Conservation (phyloP, 2,113 vertebrate species). For the Crypturellus undulatus region DNA sequence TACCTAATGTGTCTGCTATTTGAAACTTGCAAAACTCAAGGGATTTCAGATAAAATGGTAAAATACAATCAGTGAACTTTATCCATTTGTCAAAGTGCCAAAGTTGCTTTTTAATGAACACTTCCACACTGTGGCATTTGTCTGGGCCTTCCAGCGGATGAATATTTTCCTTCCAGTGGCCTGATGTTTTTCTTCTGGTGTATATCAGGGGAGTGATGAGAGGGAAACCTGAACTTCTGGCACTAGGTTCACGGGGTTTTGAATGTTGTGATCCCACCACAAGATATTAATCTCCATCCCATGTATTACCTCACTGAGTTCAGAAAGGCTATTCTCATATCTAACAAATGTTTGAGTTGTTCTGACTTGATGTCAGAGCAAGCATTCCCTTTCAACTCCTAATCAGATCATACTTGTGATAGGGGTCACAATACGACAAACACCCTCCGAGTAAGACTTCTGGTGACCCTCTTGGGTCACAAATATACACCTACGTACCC, state of each 20-base stretch:
- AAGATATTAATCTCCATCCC: not conserved
- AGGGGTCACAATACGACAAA: not conserved
- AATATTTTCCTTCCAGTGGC: not conserved
- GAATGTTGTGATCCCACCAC: not conserved
- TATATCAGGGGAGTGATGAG: not conserved
- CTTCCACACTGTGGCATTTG: not conserved
- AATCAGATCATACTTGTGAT: not conserved
- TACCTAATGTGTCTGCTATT: conserved; percentile 15
- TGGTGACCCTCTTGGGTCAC: not conserved
- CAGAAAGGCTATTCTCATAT: not conserved
- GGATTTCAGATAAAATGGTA: conserved; percentile 17
- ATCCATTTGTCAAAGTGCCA: conserved; percentile 44
- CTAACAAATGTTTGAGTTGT: not conserved
- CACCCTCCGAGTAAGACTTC: not conserved
- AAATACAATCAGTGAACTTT: conserved; percentile 24
- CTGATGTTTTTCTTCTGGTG: not conserved
- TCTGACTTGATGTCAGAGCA: not conserved
- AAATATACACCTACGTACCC: not conserved
- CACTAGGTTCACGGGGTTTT: not conserved
- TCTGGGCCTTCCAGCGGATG: not conserved
- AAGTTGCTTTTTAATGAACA: conserved; percentile 31
- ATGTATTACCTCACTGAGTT: not conserved
- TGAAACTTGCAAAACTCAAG: conserved; percentile 3
- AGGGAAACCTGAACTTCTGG: not conserved
- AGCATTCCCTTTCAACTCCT: not conserved